Percentiles rank a stretch among this genome's conserved stretches.
Conservation (phyloP, 2,113 vertebrate genomes). For the Uria aalge region DNA sequence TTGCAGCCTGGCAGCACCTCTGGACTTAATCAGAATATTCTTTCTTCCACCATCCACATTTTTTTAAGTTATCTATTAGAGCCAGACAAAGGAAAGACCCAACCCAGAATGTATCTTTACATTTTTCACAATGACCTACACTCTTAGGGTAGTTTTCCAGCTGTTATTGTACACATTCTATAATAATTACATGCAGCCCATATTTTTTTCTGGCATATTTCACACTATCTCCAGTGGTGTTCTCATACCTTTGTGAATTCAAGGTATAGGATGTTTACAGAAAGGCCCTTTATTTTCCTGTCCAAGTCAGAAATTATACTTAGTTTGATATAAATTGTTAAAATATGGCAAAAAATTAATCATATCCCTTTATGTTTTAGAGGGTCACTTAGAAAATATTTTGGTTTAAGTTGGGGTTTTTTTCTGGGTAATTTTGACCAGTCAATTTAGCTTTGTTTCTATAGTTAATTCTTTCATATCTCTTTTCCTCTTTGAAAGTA, state of each 20-base stretch:
- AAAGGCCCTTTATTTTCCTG: background rate
- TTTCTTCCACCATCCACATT: background rate
- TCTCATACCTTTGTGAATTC: background rate
- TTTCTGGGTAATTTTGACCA: background rate
- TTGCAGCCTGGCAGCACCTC: background rate
- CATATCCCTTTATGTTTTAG: background rate
- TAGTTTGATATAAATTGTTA: background rate
- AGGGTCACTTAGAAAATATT: background rate
- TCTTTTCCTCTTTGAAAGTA: background rate
- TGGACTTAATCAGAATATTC: background rate
- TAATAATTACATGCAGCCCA: background rate
- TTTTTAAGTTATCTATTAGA: background rate
- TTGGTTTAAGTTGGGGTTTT: rapidly evolving
- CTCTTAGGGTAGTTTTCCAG: background rate
- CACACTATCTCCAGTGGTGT: background rate
- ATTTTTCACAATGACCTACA: background rate
- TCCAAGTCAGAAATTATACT: background rate
- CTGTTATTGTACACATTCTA: background rate
- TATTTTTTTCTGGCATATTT: background rate
- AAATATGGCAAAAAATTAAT: background rate
- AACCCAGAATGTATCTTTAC: background rate
- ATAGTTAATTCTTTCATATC: background rate
- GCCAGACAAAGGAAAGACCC: background rate
- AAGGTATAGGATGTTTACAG: background rate
- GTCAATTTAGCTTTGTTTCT: background rate